These are phyloP conservation scores for Drosophila percnosoma DNA, from an alignment of 2,888 invertebrate genomes.

Conservation along the genomic window DNA sequence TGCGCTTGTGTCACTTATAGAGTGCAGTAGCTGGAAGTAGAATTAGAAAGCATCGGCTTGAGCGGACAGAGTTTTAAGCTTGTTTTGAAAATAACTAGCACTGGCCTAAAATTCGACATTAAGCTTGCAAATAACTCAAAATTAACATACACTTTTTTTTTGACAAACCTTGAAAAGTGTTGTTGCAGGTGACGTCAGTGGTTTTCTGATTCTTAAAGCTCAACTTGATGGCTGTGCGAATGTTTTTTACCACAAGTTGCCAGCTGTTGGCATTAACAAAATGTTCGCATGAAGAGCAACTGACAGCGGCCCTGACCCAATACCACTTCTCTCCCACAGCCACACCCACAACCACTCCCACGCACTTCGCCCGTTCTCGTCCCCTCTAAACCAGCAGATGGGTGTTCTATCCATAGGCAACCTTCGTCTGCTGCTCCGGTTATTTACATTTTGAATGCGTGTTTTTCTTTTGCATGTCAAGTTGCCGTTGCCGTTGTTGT, in stretches of 20 bases:
- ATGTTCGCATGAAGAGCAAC: constrained; percentile 36
- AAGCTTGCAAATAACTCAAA: background rate
- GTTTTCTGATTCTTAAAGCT: background rate
- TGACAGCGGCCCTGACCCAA: constrained; percentile 39
- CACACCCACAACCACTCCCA: constrained; percentile 11
- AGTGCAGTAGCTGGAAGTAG: background rate
- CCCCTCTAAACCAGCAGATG: background rate
- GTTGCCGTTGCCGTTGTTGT: constrained; percentile 42
- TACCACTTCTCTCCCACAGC: background rate
- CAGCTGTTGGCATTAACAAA: constrained; percentile 9
- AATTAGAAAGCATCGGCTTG: background rate
- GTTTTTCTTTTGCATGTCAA: constrained; percentile 55
- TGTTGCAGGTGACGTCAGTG: background rate
- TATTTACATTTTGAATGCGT: constrained; percentile 65
- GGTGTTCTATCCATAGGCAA: constrained; percentile 6
- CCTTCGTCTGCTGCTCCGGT: constrained; percentile 27
- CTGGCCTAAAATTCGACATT: background rate
- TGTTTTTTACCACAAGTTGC: background rate
- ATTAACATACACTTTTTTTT: background rate
- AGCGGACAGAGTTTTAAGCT: background rate
- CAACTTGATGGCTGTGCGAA: background rate
- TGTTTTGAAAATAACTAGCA: background rate
- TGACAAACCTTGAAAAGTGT: background rate
- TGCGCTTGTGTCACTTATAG: background rate
- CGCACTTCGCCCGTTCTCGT: background rate